Percentiles rank a stretch among this genome's conserved stretches.
These are phyloP conservation scores for Pogoniulus pusillus DNA, from an alignment of 2,797 vertebrate genomes.

Conservation along the genomic window DNA sequence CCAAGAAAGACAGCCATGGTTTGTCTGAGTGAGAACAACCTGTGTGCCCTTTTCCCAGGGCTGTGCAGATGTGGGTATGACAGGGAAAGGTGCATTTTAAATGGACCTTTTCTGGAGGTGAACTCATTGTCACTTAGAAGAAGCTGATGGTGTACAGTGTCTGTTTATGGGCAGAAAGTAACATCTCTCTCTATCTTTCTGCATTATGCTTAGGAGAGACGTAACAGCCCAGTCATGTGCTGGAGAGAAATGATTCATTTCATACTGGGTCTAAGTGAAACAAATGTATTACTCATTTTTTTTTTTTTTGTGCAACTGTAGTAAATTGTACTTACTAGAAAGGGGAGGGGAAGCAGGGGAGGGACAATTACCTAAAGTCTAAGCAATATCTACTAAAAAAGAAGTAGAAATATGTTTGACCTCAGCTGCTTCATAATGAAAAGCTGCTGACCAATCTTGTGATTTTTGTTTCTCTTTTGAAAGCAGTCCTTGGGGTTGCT, in stretches of 20 bases:
- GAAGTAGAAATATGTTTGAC: constrained; percentile 56
- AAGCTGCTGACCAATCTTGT: constrained; percentile 61
- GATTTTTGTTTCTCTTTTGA: constrained; percentile 53
- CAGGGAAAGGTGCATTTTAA: constrained; percentile 28
- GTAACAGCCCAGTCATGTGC: constrained; percentile 57
- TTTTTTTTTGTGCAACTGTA: constrained; percentile 50
- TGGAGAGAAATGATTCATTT: constrained; percentile 60
- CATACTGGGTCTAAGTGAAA: constrained; percentile 30
- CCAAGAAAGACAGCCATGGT: background rate
- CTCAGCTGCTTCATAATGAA: constrained; percentile 58
- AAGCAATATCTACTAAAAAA: constrained; percentile 51
- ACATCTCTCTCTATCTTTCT: constrained; percentile 13
- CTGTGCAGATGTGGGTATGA: constrained; percentile 15
- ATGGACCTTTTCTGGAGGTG: constrained; percentile 16
- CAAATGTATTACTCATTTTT: constrained; percentile 29
- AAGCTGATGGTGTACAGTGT: background rate
- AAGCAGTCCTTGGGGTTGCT: background rate
- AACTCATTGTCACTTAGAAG: constrained; percentile 22
- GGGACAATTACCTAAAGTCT: constrained; percentile 16
- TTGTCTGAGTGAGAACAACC: constrained; percentile 42
- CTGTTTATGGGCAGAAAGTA: constrained; percentile 23
- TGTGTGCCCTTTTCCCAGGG: constrained; percentile 40
- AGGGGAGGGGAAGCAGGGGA: background rate
- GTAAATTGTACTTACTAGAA: constrained; percentile 50
- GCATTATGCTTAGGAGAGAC: constrained; percentile 5